A percentile compares a stretch with the other conserved stretches of the same genome.
phyloP scores from a whole-genome alignment of 1,140 invertebrate genomes.

The Sitophilus oryzae region DNA sequence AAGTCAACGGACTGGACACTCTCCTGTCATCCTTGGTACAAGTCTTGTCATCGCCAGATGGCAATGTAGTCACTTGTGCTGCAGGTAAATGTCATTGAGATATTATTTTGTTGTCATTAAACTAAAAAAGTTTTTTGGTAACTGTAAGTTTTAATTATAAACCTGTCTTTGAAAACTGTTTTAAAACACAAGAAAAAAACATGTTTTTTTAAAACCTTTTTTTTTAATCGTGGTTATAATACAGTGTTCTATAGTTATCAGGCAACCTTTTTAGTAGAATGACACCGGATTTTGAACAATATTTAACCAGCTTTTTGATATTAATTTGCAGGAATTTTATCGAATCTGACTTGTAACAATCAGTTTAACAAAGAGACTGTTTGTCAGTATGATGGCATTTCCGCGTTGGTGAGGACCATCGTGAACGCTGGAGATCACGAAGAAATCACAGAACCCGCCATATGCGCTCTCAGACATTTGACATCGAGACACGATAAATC shows the following conservation, averaged over 20 bases:
- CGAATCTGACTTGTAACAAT: conserved; percentile 99
- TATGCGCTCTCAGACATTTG: conserved; percentile 94
- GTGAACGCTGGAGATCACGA: conserved; percentile 92
- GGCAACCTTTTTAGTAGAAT: too few relatives aligned
- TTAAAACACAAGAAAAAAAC: too few relatives aligned
- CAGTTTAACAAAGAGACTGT: conserved; percentile 92
- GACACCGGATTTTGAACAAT: too few relatives aligned
- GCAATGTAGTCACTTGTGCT: conserved; percentile 95
- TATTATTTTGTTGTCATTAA: neutral
- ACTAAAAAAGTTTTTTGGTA: too few relatives aligned
- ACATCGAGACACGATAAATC: conserved; percentile 91
- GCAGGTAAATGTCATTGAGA: conserved; percentile 57
- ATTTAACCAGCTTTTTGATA: neutral
- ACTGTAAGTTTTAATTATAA: too few relatives aligned
- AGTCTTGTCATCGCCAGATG: conserved; percentile 83
- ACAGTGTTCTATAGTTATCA: too few relatives aligned
- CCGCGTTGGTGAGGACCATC: conserved; percentile 90
- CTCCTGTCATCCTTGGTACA: conserved; percentile 88
- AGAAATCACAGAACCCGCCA: conserved; percentile 96
- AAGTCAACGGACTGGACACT: conserved; percentile 86
- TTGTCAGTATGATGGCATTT: conserved; percentile 94
- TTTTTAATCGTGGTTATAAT: too few relatives aligned
- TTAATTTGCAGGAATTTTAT: conserved; percentile 63
- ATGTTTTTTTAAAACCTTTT: too few relatives aligned
- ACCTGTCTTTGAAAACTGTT: too few relatives aligned